Percentiles rank a stretch among this genome's conserved stretches.
These are phyloP conservation scores for Diachasmimorpha longicaudata DNA, from an alignment of 1,140 invertebrate species.

Conservation along the genomic window DNA sequence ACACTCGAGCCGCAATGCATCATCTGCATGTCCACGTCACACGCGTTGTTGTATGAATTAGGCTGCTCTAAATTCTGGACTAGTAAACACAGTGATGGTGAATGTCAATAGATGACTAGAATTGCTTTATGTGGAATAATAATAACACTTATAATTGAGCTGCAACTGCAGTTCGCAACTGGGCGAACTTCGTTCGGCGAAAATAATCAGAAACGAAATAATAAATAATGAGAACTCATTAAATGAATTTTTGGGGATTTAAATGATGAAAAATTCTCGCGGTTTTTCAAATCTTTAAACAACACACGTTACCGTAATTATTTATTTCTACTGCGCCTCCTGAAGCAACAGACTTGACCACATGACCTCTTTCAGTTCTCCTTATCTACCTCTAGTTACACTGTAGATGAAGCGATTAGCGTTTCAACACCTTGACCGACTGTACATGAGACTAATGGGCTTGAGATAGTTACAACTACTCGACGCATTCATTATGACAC, in stretches of 20 bases:
- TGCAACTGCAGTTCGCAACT: too few species aligned
- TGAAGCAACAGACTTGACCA: not conserved
- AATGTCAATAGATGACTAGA: not conserved
- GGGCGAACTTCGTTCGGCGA: too few species aligned
- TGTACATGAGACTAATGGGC: not conserved
- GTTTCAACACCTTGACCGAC: not conserved
- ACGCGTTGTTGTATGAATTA: slow-evolving; percentile 32
- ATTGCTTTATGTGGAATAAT: not conserved
- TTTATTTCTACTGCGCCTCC: not conserved
- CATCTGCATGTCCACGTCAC: slow-evolving; percentile 47
- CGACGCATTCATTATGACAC: not conserved
- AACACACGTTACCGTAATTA: not conserved
- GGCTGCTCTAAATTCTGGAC: not conserved
- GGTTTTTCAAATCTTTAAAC: not conserved
- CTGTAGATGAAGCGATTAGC: not conserved
- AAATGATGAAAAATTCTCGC: too few species aligned
- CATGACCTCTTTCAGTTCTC: not conserved
- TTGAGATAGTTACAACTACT: not conserved
- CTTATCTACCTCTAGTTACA: not conserved
- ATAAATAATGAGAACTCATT: too few species aligned
- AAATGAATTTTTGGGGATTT: too few species aligned
- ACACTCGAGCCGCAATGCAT: slow-evolving; percentile 47
- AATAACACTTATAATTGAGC: not conserved
- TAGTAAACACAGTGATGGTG: not conserved
- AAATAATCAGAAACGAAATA: too few species aligned